Conservation (phyloP, 2,797 vertebrate genomes). For the Nannoperca obscura region DNA sequence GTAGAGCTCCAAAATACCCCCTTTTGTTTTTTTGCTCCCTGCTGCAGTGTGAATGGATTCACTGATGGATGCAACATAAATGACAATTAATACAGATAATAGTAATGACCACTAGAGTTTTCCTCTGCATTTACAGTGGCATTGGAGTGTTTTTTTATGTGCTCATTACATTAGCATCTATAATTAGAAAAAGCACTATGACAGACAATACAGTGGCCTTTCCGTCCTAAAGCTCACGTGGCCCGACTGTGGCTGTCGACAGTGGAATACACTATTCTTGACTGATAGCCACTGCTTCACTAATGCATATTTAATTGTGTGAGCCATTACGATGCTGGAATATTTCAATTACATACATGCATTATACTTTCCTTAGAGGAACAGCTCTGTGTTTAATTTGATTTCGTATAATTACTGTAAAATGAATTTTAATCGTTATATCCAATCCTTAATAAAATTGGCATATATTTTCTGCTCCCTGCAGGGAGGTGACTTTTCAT, state of each 20-base stretch:
- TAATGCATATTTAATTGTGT: conserved; percentile 84
- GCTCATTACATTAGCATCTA: conserved; percentile 41
- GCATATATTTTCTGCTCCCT: conserved; percentile 47
- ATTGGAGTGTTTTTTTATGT: conserved; percentile 44
- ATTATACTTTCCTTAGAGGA: conserved; percentile 74
- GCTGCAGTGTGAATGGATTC: conserved; percentile 26
- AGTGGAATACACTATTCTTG: conserved; percentile 59
- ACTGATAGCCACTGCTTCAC: conserved; percentile 70
- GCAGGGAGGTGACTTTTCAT: conserved; percentile 59
- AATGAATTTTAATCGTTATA: conserved; percentile 81
- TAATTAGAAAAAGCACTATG: conserved; percentile 35
- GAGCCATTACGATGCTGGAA: conserved; percentile 78
- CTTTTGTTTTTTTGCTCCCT: conserved; percentile 34
- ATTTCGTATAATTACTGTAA: conserved; percentile 80
- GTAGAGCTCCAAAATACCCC: conserved; percentile 22
- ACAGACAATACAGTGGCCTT: conserved; percentile 44
- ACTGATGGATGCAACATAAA: conserved; percentile 28
- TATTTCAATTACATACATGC: conserved; percentile 83
- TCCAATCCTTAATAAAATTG: conserved; percentile 71
- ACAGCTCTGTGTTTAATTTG: conserved; percentile 77
- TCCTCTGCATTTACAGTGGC: conserved; percentile 18
- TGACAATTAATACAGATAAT: conserved; percentile 46
- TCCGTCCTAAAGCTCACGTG: conserved; percentile 16
- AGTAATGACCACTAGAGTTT: conserved; percentile 24
- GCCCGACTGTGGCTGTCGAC: conserved; percentile 35